Evolutionary conservation across 1,140 invertebrate species (phyloP), one percentile per base, ranked within the genome.

Genomic region (Cephus cinctus): DNA sequence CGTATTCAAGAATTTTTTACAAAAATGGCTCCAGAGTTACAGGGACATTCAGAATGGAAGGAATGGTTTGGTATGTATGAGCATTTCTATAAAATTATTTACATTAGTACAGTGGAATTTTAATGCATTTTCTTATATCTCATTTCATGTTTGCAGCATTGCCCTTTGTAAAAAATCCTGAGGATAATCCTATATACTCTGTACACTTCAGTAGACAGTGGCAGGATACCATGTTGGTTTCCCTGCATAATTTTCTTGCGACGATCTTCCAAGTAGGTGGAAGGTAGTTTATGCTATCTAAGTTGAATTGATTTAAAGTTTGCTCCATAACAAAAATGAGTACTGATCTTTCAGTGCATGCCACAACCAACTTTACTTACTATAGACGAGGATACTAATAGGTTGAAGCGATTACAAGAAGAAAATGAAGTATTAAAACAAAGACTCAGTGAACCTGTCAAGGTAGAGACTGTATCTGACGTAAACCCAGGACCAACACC

Each of bases 221-320:
- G 94, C 94, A 97, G 68, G 95, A 98, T 65, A 96, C 91, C 31
- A 84, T 96, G 60, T 71, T 94, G 30, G 83, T 97, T n/a, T 96
- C 94, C 0, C 76, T 98, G 15, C 90, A 96, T 65, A 98, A 98
- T 75, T 92, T 98, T 63, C 78, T 98, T 25, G 88, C 93, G 16
- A 90, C 92, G 22, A 86, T 96, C 35, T 94, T 90, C 64, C 89
- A 92, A 76, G 83, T 84, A 73, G 56, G 54, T 65, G 39, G 53
- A 58, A 36, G 39, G 23, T 38, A 36, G 9, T 20, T 34, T 21
- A 40, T 19, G 30, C 14, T 39, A 30, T 18, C 31, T 30, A 43
- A 43, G 47, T 18, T 22, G 31, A 19, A 47, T 43, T 22, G 38
- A 21, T 25, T 14, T 30, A 40, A 31, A 16, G 23, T 41, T 23